Base-by-base conservation (phyloP, 2,888 invertebrate genomes). In the Electrophaes corylata region DNA sequence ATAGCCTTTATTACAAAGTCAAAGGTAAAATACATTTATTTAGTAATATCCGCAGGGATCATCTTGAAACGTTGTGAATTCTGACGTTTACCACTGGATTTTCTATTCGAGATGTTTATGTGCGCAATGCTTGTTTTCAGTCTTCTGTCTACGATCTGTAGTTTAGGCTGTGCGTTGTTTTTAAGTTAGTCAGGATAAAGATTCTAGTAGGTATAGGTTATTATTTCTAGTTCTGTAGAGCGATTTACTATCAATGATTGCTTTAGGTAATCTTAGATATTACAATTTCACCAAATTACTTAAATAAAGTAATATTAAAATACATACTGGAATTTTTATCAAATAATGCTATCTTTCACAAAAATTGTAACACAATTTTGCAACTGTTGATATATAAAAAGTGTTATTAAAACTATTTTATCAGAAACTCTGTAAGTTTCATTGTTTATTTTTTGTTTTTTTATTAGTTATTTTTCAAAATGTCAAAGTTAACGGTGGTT, bases 331-430 rank as follows among this genome's bases (percentile, higher is more conserved):
- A 33, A 40, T 45, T 45, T 53, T 53, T 44, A 19, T 10, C 10
- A 20, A 4, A 20, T 4, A 12, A 19, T 19, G 0, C n/a, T 54
- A 59, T 59, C 59, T 43, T 46, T 33, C 1, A 6, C 4, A 10
- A 47, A 47, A 47, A 43, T 49, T 57, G 53, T 54, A 57, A 53
- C 26, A 52, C 16, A 45, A 50, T 50, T 57, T 57, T 33, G 56
- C 47, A 59, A 53, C 19, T 23, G 19, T 23, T 52, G 46, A 53
- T 53, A 51, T 62, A 56, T 57, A 56, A 70, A 67, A 69, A 59
- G 57, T 64, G 61, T 67, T 56, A 51, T 12, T 57, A 54, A 19
- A 43, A 39, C 33, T 50, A 54, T 53, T 60, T 57, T 53, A 43
- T 50, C 55, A 67, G 49, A 65, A 14, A 37, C 16, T 26, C 26